Base-by-base conservation (phyloP, 92 coral and sea anemone species). In the Paragorgia papillata region DNA sequence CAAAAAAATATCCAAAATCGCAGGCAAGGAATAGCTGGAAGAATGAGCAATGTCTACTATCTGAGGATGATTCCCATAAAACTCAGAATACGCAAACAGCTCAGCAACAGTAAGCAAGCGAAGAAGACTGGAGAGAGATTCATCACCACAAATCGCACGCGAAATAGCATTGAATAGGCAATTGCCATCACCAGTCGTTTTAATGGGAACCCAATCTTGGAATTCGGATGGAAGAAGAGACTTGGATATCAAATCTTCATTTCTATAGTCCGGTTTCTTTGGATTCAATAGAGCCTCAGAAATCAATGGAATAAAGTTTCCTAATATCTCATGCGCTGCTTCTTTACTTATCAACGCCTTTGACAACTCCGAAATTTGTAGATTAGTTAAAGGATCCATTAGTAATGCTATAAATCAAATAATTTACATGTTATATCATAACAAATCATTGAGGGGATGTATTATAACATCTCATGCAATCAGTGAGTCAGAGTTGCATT, bases 31-130 rank as follows among this genome's bases (percentile, higher is more conserved):
- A 51, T 51, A 51, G 19, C 26, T 17, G 19, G 58, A 51, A 17
- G 58, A 6, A 5, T 17, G 3, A 5, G 19, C 58, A 17, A 49
- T 43, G 19, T 69, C 46, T 18, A 61, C 26, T 55, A 37, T 69
- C 24, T 69, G 76, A 53, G 86, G 86, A 35, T 82, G 86, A 6
- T 51, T 13, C 14, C 55, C 58, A 8, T 82, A 82, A 57, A 82
- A 82, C 15, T 73, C 80, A 13, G 75, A 35, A 41, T 82, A 7
- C 7, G 82, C 75, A 34, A 82, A 82, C 37, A 74, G 26, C n/a
- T 82, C 66, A 15, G 65, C 22, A 4, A 49, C 85, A 35, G 85
- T 81, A 14, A 81, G 20, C 81, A 81, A 31, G 34, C 85, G 74
- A 28, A 81, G 85, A 81, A 57, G 31, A 17, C 73, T 34, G 24